Evolutionary conservation across 2,113 vertebrate genomes (phyloP).

Genomic region (Dipodomys stephensi): DNA sequence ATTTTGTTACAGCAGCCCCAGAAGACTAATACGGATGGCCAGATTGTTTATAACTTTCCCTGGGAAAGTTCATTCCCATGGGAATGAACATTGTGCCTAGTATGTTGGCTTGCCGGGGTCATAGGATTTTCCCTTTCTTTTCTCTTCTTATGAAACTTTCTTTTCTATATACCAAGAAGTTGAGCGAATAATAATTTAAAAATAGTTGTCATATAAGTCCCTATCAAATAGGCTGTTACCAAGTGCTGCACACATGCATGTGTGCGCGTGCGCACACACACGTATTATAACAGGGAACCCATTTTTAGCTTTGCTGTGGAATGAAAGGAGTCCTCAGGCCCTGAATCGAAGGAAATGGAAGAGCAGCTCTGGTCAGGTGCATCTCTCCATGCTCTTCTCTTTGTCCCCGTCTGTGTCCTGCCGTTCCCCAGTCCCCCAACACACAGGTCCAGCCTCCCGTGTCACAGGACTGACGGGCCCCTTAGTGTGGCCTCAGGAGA

Average conservation of each 20-base stretch:
- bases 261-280: no score
- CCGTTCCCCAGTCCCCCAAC: not conserved
- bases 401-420: not conserved
- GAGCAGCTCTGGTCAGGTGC: not conserved
- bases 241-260: no score
- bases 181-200: not conserved
- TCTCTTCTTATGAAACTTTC: constrained; percentile 20
- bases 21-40: not conserved
- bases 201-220: not conserved
- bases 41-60: not conserved
- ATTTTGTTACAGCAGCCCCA: not conserved
- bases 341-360: not conserved
- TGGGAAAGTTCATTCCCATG: not conserved
- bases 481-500: constrained; percentile 1
- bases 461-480: not conserved
- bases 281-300: not conserved
- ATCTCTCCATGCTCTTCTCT: not conserved
- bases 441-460: not conserved
- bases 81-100: not conserved
- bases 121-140: not conserved
- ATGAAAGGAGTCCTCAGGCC: not conserved
- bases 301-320: not conserved
- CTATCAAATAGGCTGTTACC: not conserved
- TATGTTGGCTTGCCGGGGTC: not conserved
- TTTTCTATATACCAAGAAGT: not conserved